Base-by-base conservation (phyloP, 2,113 vertebrate genomes). In the Aegithalos caudatus region DNA sequence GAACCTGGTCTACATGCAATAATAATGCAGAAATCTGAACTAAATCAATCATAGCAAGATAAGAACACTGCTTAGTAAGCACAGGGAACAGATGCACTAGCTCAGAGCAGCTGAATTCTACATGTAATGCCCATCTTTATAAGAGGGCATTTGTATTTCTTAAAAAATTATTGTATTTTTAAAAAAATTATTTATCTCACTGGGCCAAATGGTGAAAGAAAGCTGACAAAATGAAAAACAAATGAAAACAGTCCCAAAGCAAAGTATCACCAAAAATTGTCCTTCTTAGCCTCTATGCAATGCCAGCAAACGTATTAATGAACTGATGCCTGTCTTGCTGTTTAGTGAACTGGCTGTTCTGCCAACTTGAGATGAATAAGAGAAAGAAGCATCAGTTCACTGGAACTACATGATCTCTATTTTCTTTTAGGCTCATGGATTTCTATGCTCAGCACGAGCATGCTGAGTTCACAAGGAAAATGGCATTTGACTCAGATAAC, bases 301-400 rank as follows among this genome's bases (percentile, higher is more conserved):
- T 14, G 45, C 44, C 87, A 87, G 81, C 65, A 90, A 70, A 94
- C 27, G 14, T 64, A 65, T 65, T 60, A 67, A 76, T 67, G 51
- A 89, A 81, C 57, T 85, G 50, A 65, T 0, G 42, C 29, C 56
- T 72, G 14, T 37, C 86, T 76, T 91, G 56, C 48, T 79, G 86
- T 69, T 57, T 28, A 40, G 37, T 70, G 96, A 94, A 96, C 93
- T 83, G 92, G 27, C 62, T 90, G 67, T 91, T 90, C 93, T 96
- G 94, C 71, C 90, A 95, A 35, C 35, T 80, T 70, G 45, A 86
- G 51, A 88, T 78, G 81, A 94, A 74, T 27, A 67, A 65, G 45
- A 85, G 79, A 88, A 88, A 83, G 80, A 58, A 80, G 35, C 27
- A 92, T 84, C 67, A 84, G 56, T 35, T 90, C 64, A 70, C 61